Evolutionary conservation across 2,113 vertebrate species (phyloP), one percentile per base, ranked within the genome.

Genomic region (Ptychochromis oligacanthus): DNA sequence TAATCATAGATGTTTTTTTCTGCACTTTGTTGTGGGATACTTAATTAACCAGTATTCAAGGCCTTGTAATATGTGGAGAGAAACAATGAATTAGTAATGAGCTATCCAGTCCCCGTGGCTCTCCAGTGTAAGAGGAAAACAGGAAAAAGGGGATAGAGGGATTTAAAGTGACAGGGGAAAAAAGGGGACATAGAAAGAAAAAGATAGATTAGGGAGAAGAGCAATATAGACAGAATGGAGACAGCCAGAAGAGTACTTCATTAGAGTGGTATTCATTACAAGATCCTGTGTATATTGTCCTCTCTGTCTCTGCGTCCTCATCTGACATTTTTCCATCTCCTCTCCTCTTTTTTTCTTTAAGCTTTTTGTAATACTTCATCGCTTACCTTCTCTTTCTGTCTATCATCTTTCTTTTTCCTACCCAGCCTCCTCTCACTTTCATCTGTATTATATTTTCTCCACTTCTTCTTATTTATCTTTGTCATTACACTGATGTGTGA

Each of bases 11-110:
- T 17, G 9, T 20, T 52, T 79, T 80, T 67, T 57, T 58, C 56
- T 74, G 22, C 26, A 18, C 62, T 82, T 82, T 86, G 56, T 83
- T 55, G 31, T 59, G 62, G 24, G 56, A 75, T 84, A 81, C 38
- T 80, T 80, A 87, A 88, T 85, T 58, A 90, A 75, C 64, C 26
- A 87, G 78, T 54, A 74, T 84, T 72, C 55, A 72, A 86, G 52
- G 58, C 82, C 84, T 65, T 70, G 72, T 82, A 87, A 89, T 88
- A 79, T 87, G 78, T 87, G 22, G 77, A 26, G 57, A 13, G 74
- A 79, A 84, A 65, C 17, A 7, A 90, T 90, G 79, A 94, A 91
- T 93, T 89, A 89, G 43, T 93, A 80, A 94, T 91, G 86, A 91
- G 76, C 38, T 77, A 49, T 83, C 22, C 79, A 56, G 67, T 88